Base-by-base conservation (phyloP, 2,113 vertebrate species). In the Nerophis ophidion region DNA sequence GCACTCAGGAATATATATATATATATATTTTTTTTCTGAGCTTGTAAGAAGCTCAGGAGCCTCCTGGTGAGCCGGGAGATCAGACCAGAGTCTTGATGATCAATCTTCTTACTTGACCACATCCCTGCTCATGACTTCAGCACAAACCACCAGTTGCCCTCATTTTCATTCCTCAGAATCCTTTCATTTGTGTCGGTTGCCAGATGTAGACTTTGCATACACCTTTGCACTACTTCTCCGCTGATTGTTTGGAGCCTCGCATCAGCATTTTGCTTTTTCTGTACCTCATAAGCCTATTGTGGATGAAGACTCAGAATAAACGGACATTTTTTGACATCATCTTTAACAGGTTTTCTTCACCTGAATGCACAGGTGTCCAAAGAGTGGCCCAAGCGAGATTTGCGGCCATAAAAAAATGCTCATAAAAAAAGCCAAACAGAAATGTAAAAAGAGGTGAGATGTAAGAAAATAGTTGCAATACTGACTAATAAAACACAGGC, bases 211-310 rank as follows among this genome's bases (percentile, higher is more conserved):
- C 15, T 13, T 75, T 79, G 66, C 74, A 81, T 80, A 65, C 38
- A 72, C 68, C 74, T 76, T 71, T 61, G 69, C 78, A 88, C 61
- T 71, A 79, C 38, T 65, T 62, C 51, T 70, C 74, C 74, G 73
- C 71, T 71, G 61, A 70, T 58, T 64, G 68, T 75, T 26, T 60
- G 70, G 66, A 88, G 81, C 82, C 84, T 88, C 84, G 82, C 84
- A 67, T 84, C 81, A 84, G 88, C 90, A 91, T 88, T 90, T 90
- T 89, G 80, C 84, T 81, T 74, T 72, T 88, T 86, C 84, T 87
- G 87, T 90, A 90, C 87, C 88, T 90, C 88, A 88, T 85, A 83
- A 87, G 70, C 83, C 80, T 84, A 74, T 26, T 87, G 52, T 84
- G 70, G 79, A 86, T 81, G 70, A 75, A 82, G 68, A 79, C 67